A percentile compares a stretch with the other conserved stretches of the same genome.
phyloP scores from a whole-genome alignment of 2,888 invertebrate genomes.

The Drosophila kambysellisi region DNA sequence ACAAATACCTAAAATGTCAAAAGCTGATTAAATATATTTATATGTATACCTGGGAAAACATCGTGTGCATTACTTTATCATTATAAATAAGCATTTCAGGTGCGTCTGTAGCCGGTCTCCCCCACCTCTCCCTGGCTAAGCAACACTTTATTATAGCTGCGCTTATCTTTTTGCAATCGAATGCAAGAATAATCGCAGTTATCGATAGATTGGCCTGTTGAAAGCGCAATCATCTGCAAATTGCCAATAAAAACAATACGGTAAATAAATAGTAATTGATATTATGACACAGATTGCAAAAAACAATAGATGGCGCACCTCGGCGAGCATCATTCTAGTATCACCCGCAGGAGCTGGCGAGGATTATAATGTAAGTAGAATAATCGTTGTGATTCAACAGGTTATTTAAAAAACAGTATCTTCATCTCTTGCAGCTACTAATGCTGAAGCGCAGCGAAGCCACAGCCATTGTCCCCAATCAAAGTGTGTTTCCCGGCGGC shows the following conservation, averaged over 20 bases:
- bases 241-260: conserved; percentile 6
- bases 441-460: conserved; percentile 88
- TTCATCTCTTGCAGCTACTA: conserved; percentile 69
- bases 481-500: conserved; percentile 95
- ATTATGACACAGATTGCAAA: not conserved
- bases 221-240: not conserved
- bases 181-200: conserved; percentile 11
- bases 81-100: conserved; percentile 5
- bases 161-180: conserved; percentile 34
- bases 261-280: not conserved
- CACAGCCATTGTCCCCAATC: conserved; percentile 90
- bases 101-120: conserved; percentile 6
- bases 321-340: conserved; percentile 88
- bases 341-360: conserved; percentile 67
- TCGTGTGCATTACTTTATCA: conserved; percentile 20
- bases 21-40: conserved; percentile 37
- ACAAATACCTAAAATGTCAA: conserved; percentile 27
- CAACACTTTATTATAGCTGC: not conserved
- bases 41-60: conserved; percentile 14
- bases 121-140: too few relatives aligned
- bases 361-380: conserved; percentile 63
- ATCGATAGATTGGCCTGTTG: conserved; percentile 27
- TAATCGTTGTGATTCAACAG: not conserved
- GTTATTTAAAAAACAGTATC: not conserved
- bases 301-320: conserved; percentile 86